Evolutionary conservation across 1,140 invertebrate species (phyloP).

Genomic region (Chrysomallon squamiferum): DNA sequence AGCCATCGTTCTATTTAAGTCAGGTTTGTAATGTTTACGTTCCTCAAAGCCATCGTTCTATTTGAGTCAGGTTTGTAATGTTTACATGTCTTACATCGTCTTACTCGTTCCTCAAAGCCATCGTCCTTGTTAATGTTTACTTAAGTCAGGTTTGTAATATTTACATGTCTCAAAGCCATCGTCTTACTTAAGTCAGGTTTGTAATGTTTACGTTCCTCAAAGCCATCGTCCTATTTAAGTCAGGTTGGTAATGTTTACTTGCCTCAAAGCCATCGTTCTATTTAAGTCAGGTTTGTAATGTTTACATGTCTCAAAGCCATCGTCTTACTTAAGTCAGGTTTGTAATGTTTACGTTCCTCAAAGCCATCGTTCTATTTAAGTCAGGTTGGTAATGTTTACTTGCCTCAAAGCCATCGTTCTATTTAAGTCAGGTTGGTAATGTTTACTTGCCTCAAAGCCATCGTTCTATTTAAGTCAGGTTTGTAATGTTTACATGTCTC

Average conservation of each 20-base stretch:
- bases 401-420: conserved; percentile 82
- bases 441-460: conserved; percentile 82
- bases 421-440: conserved; percentile 79
- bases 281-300: conserved; percentile 73
- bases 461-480: conserved; percentile 83
- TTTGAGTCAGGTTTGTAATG: no score
- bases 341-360: no score
- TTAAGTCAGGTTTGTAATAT: conserved; percentile 85
- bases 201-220: no score
- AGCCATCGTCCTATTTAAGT: conserved; percentile 24
- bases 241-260: not conserved
- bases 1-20: conserved; percentile 81
- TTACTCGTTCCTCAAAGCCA: no score
- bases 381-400: conserved; percentile 82
- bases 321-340: conserved; percentile 80
- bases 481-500: conserved; percentile 82
- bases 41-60: no score
- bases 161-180: conserved; percentile 82
- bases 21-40: no score
- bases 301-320: conserved; percentile 84
- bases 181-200: conserved; percentile 84
- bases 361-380: conserved; percentile 81
- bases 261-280: not conserved
- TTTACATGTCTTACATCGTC: no score
- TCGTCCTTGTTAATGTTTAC: no score